These are phyloP conservation scores for Lycaon pictus DNA, from an alignment of 2,113 vertebrate genomes.

Conservation along the genomic window DNA sequence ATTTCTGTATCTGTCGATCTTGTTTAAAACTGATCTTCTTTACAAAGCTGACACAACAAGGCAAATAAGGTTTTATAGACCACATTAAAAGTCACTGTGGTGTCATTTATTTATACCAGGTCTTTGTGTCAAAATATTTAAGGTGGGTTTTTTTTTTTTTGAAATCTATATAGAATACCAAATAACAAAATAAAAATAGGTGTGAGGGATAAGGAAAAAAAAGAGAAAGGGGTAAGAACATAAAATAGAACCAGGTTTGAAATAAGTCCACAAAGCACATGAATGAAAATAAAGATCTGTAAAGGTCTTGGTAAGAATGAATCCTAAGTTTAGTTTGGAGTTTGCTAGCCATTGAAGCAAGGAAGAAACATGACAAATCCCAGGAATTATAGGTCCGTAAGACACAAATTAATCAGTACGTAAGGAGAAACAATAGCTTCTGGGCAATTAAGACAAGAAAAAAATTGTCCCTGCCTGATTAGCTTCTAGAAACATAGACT, in stretches of 20 bases:
- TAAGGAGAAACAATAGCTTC: background rate
- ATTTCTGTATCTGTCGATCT: background rate
- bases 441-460: background rate
- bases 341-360: background rate
- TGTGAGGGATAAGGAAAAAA: background rate
- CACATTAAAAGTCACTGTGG: background rate
- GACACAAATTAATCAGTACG: background rate
- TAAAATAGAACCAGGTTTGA: background rate
- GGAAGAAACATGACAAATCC: background rate
- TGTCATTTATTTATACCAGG: background rate
- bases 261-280: background rate
- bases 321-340: background rate
- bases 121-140: background rate
- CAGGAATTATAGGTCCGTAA: background rate
- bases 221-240: background rate
- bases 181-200: background rate
- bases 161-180: background rate
- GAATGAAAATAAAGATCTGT: background rate
- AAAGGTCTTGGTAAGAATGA: background rate
- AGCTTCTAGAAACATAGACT: background rate
- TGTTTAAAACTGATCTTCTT: background rate
- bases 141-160: background rate
- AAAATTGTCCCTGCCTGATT: background rate
- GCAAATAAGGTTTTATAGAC: background rate
- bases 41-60: background rate